Base-by-base conservation (phyloP, 2,888 invertebrate genomes). In the Gnatocerus cornutus region DNA sequence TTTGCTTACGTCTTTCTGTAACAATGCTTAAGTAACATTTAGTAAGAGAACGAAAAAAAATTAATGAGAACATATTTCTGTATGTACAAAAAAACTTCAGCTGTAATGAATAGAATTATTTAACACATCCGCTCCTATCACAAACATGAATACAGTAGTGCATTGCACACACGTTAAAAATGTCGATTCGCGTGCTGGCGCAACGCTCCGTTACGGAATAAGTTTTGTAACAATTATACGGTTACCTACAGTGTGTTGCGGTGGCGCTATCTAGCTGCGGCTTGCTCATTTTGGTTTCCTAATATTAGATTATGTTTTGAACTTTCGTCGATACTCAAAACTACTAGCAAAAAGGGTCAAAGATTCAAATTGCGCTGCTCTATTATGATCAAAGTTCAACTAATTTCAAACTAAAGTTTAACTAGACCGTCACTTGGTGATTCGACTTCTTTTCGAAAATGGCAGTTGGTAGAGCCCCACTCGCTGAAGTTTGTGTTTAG, bases 401-500 rank as follows among this genome's bases (percentile, higher is more conserved):
- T 59, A 46, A 59, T 10, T 56, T 56, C 12, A 39, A 63, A 63
- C 63, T 63, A 63, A 63, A 63, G 37, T 62, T 52, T 63, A 62
- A 43, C 63, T 63, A 63, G 63, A 63, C 55, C 65, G 65, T 65
- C 52, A 65, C 56, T 65, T 45, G 52, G n/a, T 43, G 37, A 16
- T 37, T 63, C 63, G 46, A 37, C 39, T 39, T 37, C 43, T 37
- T 50, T 41, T 61, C 46, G 59, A 33, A 53, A 53, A 63, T 63
- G 63, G 63, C 63, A 82, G 83, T 82, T 81, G 81, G 77, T 78
- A 75, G 77, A 75, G 78, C 79, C 78, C 73, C 74, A 73, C 71
- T 68, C 46, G 59, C 69, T 69, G 69, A 71, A 68, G 71, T 9
- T 33, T 14, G n/a, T 43, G 55, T 77, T 90, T 92, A 93, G 87